Conservation (phyloP, 1,140 invertebrate genomes). For the Danaus melanippus region DNA sequence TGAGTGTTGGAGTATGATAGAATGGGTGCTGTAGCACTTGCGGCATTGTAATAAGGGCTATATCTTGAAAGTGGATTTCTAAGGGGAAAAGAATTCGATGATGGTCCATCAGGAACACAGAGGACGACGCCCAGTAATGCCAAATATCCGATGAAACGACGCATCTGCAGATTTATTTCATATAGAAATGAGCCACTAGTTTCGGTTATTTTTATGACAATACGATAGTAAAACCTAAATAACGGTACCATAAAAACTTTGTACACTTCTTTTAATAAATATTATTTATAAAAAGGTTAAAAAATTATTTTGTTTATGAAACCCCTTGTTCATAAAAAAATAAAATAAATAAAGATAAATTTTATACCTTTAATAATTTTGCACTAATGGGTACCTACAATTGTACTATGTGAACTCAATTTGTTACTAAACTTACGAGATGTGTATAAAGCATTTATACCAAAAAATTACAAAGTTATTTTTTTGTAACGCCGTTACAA, state of each 20-base stretch:
- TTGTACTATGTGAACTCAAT: slow-evolving; percentile 41
- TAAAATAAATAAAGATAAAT: slow-evolving; percentile 7
- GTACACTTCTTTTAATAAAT: neutral
- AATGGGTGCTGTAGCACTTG: slow-evolving; percentile 44
- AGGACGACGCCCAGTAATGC: slow-evolving; percentile 7
- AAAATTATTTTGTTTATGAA: neutral
- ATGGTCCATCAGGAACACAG: neutral
- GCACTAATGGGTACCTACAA: no score
- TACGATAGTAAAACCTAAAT: slow-evolving; percentile 6
- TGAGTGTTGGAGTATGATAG: slow-evolving; percentile 53
- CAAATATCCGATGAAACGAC: slow-evolving; percentile 9
- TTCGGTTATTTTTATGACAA: no score
- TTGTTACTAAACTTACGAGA: slow-evolving; percentile 52
- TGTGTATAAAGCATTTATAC: slow-evolving; percentile 47
- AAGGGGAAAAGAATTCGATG: slow-evolving; percentile 5
- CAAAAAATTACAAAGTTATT: slow-evolving; percentile 52
- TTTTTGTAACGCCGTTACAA: slow-evolving; percentile 54
- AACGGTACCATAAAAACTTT: neutral
- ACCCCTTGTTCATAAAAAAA: slow-evolving; percentile 8
- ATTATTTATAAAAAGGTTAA: neutral
- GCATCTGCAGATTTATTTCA: slow-evolving; percentile 16
- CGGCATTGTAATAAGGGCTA: slow-evolving; percentile 38
- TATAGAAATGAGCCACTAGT: no score
- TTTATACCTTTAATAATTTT: slow-evolving; percentile 6
- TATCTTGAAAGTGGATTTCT: slow-evolving; percentile 23